phyloP scores from a whole-genome alignment of 2,113 vertebrate species.

The Lycocorax pyrrhopterus region DNA sequence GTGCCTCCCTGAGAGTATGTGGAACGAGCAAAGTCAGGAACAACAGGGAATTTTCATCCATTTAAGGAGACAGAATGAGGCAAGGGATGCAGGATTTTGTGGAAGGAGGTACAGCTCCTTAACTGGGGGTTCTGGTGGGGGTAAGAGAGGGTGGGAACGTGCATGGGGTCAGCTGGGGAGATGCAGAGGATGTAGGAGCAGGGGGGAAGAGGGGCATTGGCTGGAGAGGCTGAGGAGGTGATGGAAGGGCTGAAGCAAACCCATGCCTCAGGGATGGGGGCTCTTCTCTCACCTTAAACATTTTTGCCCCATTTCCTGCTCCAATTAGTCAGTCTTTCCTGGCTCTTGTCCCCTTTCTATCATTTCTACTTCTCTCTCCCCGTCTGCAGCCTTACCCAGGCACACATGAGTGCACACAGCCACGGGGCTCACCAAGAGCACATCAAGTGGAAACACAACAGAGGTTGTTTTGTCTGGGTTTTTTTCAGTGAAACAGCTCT shows the following conservation, averaged over 20 bases:
- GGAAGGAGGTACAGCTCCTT: not conserved
- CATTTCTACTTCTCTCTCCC: not conserved
- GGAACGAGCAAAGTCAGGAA: not conserved
- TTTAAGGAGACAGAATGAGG: not conserved
- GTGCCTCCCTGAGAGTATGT: not conserved
- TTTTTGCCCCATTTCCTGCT: not conserved
- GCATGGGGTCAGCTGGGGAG: not conserved
- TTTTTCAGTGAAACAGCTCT: not conserved
- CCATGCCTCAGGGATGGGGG: too few relatives aligned
- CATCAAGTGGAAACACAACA: not conserved
- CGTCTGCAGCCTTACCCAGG: not conserved
- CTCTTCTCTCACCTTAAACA: not conserved
- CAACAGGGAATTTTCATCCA: not conserved
- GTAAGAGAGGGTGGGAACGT: not conserved
- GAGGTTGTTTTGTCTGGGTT: not conserved
- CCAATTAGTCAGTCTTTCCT: not conserved
- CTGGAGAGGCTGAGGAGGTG: not conserved
- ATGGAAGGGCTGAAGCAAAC: not conserved
- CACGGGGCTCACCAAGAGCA: not conserved
- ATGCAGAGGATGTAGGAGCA: not conserved
- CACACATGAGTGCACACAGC: rapidly evolving
- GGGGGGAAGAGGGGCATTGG: rapidly evolving
- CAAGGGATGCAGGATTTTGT: rapidly evolving
- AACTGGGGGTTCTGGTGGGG: not conserved
- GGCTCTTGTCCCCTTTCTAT: not conserved